phyloP scores from a whole-genome alignment of 1,140 invertebrate species.

The Oryctes rhinoceros region DNA sequence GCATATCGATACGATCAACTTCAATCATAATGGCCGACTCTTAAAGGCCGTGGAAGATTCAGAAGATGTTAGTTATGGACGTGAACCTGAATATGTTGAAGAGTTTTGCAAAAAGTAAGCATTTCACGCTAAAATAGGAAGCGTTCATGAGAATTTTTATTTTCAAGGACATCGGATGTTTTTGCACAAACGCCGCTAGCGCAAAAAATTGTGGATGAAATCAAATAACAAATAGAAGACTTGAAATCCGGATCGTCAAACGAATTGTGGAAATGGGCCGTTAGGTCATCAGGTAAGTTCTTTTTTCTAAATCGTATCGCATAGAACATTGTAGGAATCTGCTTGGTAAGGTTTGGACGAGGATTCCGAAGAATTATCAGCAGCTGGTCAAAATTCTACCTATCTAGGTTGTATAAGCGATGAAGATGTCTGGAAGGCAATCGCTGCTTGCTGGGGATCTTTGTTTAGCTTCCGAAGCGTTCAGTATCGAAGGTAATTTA shows the following conservation, averaged over 20 bases:
- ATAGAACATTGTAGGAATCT: constrained; percentile 58
- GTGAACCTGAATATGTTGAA: constrained; percentile 49
- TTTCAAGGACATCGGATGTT: constrained; percentile 46
- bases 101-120: constrained; percentile 54
- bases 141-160: neutral
- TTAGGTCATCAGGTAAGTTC: constrained; percentile 49
- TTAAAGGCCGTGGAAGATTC: constrained; percentile 49
- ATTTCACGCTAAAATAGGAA: neutral
- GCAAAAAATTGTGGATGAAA: constrained; percentile 50
- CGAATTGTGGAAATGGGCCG: constrained; percentile 50
- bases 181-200: constrained; percentile 42
- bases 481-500: constrained; percentile 71
- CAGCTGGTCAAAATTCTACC: constrained; percentile 87
- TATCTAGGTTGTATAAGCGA: constrained; percentile 70
- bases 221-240: constrained; percentile 59
- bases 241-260: constrained; percentile 53
- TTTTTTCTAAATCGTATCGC: neutral
- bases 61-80: constrained; percentile 53
- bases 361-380: constrained; percentile 79
- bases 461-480: constrained; percentile 79
- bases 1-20: constrained; percentile 50
- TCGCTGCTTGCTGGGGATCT: constrained; percentile 82
- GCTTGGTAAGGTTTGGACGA: constrained; percentile 72
- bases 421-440: constrained; percentile 66
- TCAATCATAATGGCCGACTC: constrained; percentile 50